Evolutionary conservation across 2,888 invertebrate species (phyloP).

Genomic region (Caenorhabditis angaria): DNA sequence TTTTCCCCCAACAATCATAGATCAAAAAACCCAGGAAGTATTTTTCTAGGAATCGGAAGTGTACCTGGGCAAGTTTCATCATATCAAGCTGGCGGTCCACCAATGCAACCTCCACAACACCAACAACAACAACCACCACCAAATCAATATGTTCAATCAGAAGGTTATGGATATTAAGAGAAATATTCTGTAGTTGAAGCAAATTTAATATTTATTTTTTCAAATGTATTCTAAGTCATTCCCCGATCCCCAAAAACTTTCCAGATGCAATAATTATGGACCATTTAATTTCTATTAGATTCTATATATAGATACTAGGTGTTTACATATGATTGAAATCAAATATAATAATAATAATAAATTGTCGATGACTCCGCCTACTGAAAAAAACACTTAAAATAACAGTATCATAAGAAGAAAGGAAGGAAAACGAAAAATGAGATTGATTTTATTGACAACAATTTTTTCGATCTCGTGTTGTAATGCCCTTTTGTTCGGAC

Average conservation of each 20-base stretch:
- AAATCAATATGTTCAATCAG: slow-evolving; percentile 52
- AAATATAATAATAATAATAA: too few relatives aligned
- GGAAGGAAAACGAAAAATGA: neutral
- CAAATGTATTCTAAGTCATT: too few relatives aligned
- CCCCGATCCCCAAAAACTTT: too few relatives aligned
- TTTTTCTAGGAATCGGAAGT: slow-evolving; percentile 39
- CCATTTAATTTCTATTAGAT: neutral
- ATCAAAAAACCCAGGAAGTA: too few relatives aligned
- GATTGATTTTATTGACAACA: too few relatives aligned
- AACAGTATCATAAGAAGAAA: too few relatives aligned
- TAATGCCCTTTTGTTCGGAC: slow-evolving; percentile 44
- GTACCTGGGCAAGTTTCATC: slow-evolving; percentile 34
- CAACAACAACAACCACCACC: slow-evolving; percentile 42
- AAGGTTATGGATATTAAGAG: slow-evolving; percentile 55
- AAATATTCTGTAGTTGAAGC: neutral
- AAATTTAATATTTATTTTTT: neutral
- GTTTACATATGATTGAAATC: too few relatives aligned
- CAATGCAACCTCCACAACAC: slow-evolving; percentile 24
- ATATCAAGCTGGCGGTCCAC: slow-evolving; percentile 44
- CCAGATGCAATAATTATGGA: too few relatives aligned
- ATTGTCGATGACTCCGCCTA: neutral
- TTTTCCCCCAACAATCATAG: too few relatives aligned
- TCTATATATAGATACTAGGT: neutral
- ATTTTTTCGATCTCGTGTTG: slow-evolving; percentile 1
- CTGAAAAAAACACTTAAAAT: neutral